Base-by-base conservation (phyloP, 2,113 vertebrate genomes). In the Zosterops japonicus region DNA sequence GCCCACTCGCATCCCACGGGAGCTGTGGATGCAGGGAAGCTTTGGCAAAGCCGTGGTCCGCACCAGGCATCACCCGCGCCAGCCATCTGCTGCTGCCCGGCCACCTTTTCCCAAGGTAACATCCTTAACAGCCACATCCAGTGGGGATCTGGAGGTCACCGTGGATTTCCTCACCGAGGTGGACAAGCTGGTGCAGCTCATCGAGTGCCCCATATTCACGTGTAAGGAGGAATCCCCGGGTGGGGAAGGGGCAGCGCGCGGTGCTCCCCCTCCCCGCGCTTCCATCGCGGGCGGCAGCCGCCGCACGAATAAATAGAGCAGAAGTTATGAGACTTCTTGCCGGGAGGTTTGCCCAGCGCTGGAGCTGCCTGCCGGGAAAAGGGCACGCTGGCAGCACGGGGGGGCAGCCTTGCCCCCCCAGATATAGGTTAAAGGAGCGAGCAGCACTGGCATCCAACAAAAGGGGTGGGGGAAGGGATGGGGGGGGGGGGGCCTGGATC, bases 131-230 rank as follows among this genome's bases (percentile, higher is more conserved):
- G 23, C 16, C 39, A 0, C 46, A 2, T 55, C 68, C 97, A 99
- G 99, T 8, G 99, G 99, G 47, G 99, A 99, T 84, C 98, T 99
- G 76, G 99, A 99, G 97, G 99, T 99, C 95, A 99, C 99, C 0
- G 99, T 99, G 88, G 99, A 99, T 96, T 99, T 99, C 94, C 98
- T 99, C 83, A 99, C 99, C 3, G 99, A 99, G 92, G 99, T 99
- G 44, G 99, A 99, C 98, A 99, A 99, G 91, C 97, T 99, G 96
- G 99, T 99, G 21, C 99, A 99, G 96, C 98, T 99, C 95, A 99
- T 99, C 1, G 99, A 99, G 96, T 99, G 99, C 79, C 99, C 99
- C 63, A 99, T 99, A 93, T 99, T 99, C 96, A 99, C 99, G 3
- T 99, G 98, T 99, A 97, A 98, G 95, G 84, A 89, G 77, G 72